Evolutionary conservation across 1,140 invertebrate genomes (phyloP).

Genomic region (Tetragnatha versicolor): DNA sequence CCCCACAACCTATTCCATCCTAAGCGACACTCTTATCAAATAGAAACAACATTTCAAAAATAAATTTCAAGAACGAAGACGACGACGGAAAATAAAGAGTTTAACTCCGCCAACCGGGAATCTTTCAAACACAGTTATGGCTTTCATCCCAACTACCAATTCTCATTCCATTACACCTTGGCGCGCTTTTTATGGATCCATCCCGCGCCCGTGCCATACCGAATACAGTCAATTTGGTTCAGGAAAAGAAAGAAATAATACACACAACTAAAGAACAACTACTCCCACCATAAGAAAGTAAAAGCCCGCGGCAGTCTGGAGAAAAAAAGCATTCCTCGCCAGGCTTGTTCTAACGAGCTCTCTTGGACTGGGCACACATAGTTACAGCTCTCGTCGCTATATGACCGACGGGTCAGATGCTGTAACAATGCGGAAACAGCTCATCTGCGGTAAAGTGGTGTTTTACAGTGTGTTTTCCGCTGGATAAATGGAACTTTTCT

Average conservation of each 20-base stretch:
- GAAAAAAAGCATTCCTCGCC: slow-evolving; percentile 23
- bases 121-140: slow-evolving; percentile 28
- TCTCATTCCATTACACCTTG: slow-evolving; percentile 37
- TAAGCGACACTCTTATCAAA: too few relatives aligned
- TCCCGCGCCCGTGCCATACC: slow-evolving; percentile 8
- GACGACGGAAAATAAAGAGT: too few relatives aligned
- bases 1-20: too few relatives aligned
- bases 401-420: slow-evolving; percentile 42
- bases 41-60: too few relatives aligned
- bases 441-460: slow-evolving; percentile 43
- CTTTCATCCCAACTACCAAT: slow-evolving; percentile 2
- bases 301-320: slow-evolving; percentile 21
- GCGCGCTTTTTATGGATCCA: slow-evolving; percentile 23
- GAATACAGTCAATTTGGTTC: slow-evolving; percentile 38
- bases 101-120: too few relatives aligned
- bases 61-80: too few relatives aligned
- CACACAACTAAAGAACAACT: slow-evolving; percentile 48
- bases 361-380: slow-evolving; percentile 37
- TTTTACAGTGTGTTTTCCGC: slow-evolving; percentile 26
- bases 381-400: slow-evolving; percentile 38
- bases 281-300: slow-evolving; percentile 32
- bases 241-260: slow-evolving; percentile 45
- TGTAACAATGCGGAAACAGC: slow-evolving; percentile 42
- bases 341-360: slow-evolving; percentile 34
- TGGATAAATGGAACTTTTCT: slow-evolving; percentile 23